Conservation (phyloP, 64 coral and sea anemone species). For the Platygyra sinensis region DNA sequence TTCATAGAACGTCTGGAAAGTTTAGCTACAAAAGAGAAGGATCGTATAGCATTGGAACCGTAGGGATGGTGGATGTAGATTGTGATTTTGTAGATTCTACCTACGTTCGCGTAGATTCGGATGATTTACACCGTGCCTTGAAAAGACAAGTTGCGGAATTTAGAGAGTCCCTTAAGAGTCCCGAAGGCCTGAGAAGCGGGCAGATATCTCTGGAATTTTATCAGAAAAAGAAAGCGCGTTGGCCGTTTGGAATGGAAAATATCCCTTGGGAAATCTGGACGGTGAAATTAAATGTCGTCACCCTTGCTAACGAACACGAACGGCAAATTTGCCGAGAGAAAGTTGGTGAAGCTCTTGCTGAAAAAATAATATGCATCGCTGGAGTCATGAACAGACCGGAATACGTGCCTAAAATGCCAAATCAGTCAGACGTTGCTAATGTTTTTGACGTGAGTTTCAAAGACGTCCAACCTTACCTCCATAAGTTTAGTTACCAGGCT, state of each 20-base stretch:
- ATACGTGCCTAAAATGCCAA: slow-evolving; percentile 93
- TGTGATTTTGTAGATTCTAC: slow-evolving; percentile 91
- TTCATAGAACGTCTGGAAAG: slow-evolving; percentile 98
- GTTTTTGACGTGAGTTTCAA: slow-evolving; percentile 84
- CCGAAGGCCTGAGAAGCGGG: slow-evolving; percentile 73
- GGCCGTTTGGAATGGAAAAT: slow-evolving; percentile 94
- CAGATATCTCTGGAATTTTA: slow-evolving; percentile 96
- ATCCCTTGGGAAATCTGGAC: slow-evolving; percentile 99
- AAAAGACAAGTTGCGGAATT: slow-evolving; percentile 89
- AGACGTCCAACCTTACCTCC: slow-evolving; percentile 85
- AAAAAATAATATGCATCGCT: slow-evolving; percentile 94
- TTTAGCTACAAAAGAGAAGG: slow-evolving; percentile 95
- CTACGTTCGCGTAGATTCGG: slow-evolving; percentile 91
- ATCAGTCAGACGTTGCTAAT: slow-evolving; percentile 85
- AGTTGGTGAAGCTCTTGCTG: slow-evolving; percentile 84
- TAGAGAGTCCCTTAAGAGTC: slow-evolving; percentile 83
- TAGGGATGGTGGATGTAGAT: slow-evolving; percentile 93
- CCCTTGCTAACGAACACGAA: slow-evolving; percentile 81
- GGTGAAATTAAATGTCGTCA: slow-evolving; percentile 79
- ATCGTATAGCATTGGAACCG: slow-evolving; percentile 93
- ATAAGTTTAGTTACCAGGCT: slow-evolving; percentile 83
- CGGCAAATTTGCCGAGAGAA: slow-evolving; percentile 96
- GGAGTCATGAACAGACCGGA: slow-evolving; percentile 95
- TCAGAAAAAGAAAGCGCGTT: slow-evolving; percentile 94
- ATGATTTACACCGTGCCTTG: slow-evolving; percentile 70